Conservation (phyloP, 1,140 invertebrate genomes). For the Gonioctena quinquepunctata region DNA sequence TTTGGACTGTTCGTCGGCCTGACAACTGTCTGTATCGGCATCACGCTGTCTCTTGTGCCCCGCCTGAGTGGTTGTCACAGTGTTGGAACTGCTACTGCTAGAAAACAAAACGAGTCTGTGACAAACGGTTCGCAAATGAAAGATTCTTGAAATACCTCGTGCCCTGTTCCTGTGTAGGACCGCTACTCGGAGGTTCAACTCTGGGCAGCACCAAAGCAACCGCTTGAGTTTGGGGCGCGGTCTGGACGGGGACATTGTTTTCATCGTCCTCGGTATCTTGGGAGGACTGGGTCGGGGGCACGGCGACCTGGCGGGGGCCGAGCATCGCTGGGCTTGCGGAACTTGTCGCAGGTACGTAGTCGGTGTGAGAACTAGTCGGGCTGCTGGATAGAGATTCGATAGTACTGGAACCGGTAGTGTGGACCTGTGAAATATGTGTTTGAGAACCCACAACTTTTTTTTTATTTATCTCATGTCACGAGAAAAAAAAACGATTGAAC, state of each 20-base stretch:
- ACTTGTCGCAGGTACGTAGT: constrained; percentile 73
- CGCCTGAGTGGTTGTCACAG: constrained; percentile 66
- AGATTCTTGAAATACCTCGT: no score
- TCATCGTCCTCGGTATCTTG: constrained; percentile 53
- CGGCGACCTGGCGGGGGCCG: constrained; percentile 58
- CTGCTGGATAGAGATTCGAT: constrained; percentile 62
- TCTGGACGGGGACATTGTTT: constrained; percentile 41
- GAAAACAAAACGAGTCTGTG: no score
- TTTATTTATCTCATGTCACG: no score
- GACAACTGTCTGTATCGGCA: constrained; percentile 61
- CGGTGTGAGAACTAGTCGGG: constrained; percentile 66
- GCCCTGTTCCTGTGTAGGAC: constrained; percentile 48
- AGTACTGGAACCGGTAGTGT: constrained; percentile 62
- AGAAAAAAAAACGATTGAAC: no score
- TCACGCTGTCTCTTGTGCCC: constrained; percentile 63
- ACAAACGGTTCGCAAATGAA: no score
- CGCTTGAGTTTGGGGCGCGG: constrained; percentile 63
- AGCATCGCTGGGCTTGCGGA: constrained; percentile 59
- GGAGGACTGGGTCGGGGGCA: constrained; percentile 53
- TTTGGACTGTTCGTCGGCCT: constrained; percentile 57
- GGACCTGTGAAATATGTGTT: constrained; percentile 53
- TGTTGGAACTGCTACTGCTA: constrained; percentile 49
- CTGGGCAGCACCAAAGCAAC: constrained; percentile 75
- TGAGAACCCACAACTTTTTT: no score
- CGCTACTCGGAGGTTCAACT: constrained; percentile 60